phyloP scores from a whole-genome alignment of 1,140 invertebrate genomes.

The Cydia splendana region DNA sequence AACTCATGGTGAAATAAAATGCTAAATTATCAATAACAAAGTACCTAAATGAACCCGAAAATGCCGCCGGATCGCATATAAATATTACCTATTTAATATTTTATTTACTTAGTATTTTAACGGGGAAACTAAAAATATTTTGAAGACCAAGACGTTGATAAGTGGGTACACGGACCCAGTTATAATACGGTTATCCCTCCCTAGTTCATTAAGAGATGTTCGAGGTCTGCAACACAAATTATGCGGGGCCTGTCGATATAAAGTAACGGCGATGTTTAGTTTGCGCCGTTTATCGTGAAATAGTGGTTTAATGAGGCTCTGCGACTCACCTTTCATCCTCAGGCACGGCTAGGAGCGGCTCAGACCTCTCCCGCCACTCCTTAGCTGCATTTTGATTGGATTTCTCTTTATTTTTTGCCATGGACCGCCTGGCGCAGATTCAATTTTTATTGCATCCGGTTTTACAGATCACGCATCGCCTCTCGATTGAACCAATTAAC shows the following conservation, averaged over 20 bases:
- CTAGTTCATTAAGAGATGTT: neutral
- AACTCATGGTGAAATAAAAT: too few relatives aligned
- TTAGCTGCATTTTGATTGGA: constrained; percentile 60
- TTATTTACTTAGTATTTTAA: too few relatives aligned
- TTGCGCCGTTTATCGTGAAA: constrained; percentile 43
- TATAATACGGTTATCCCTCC: neutral
- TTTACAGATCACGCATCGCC: constrained; percentile 6
- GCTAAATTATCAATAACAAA: too few relatives aligned
- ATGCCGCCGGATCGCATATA: too few relatives aligned
- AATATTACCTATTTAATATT: too few relatives aligned
- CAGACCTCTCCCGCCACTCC: constrained; percentile 65
- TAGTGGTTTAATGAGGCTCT: constrained; percentile 65
- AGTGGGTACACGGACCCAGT: neutral
- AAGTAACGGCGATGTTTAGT: constrained; percentile 59
- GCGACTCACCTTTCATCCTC: constrained; percentile 73
- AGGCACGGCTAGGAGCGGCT: constrained; percentile 66
- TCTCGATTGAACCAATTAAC: constrained; percentile 25
- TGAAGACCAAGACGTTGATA: too few relatives aligned
- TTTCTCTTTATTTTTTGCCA: constrained; percentile 72
- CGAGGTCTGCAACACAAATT: constrained; percentile 1
- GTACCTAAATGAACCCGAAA: too few relatives aligned
- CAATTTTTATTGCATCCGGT: constrained; percentile 21
- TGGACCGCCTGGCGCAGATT: constrained; percentile 36
- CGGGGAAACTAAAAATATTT: too few relatives aligned
- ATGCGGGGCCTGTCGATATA: constrained; percentile 45